phyloP scores from a whole-genome alignment of 2,888 invertebrate genomes.

The Volucella bombylans region DNA sequence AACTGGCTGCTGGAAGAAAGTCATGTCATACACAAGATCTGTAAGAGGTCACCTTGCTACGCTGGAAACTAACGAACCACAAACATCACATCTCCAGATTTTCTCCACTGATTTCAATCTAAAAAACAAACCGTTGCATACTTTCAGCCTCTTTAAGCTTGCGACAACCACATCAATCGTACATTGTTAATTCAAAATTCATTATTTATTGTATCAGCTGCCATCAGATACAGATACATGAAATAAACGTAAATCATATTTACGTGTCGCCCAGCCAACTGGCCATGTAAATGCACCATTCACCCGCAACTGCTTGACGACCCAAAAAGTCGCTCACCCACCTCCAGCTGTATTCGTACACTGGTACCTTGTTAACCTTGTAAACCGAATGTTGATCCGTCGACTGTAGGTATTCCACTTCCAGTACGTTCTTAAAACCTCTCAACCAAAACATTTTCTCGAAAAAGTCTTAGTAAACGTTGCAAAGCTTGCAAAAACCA shows the following conservation, averaged over 20 bases:
- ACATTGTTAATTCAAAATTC: not conserved
- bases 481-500: constrained; percentile 42
- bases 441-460: constrained; percentile 42
- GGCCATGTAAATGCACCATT: not conserved
- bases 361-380: constrained; percentile 55
- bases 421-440: constrained; percentile 23
- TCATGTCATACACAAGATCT: no score
- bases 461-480: not conserved
- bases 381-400: constrained; percentile 25
- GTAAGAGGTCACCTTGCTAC: no score
- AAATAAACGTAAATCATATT: not conserved
- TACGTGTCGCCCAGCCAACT: not conserved
- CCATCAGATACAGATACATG: not conserved
- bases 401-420: not conserved
- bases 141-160: not conserved
- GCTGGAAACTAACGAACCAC: no score
- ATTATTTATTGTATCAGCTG: no score
- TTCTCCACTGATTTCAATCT: no score
- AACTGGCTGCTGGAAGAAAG: no score
- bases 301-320: constrained; percentile 30
- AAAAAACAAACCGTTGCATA: not conserved
- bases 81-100: no score
- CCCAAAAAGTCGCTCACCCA: constrained; percentile 57
- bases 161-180: not conserved
- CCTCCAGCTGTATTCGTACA: constrained; percentile 33